Evolutionary conservation across 2,888 invertebrate genomes (phyloP), one percentile per base, ranked within the genome.

Genomic region (Polydesmus complanatus): DNA sequence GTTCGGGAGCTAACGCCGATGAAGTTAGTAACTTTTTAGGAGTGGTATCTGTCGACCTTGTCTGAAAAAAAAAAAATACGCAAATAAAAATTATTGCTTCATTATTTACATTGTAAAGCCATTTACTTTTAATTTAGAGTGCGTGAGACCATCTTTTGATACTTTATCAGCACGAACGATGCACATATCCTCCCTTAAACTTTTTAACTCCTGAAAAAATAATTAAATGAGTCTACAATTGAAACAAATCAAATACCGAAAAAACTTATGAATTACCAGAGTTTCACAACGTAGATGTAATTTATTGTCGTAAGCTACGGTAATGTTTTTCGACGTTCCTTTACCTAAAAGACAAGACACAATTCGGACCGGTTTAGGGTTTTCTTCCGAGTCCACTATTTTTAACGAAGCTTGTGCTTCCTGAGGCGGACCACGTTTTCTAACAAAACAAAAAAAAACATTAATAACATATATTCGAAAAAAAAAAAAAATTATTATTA

Each of bases 191-290:
- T 53, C 22, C 23, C 56, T 47, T 14, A 60, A 18, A 23, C 52
- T 51, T 27, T 68, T 66, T 3, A 69, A 71, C 66, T 74, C 74
- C 51, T 78, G 73, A 26, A 75, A 72, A 61, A 79, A 37, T 37
- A 37, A 37, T 37, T 37, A 37, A 37, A 5, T 8, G 37, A 37
- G 14, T 8, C 5, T 8, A 37, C 5, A 37, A 37, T 37, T 37
- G 14, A 37, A 5, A 37, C 5, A 37, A 37, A 8, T 14, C 37
- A 8, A 8, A 8, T 37, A 8, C 14, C 5, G 14, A 37, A 37
- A 37, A 37, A 37, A 37, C 14, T 37, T 5, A 37, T 8, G 37
- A 8, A 37, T 37, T 14, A 37, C 37, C 37, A 37, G 8, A 8
- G 5, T 37, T 14, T 37, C 37, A 37, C 37, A 37, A 14, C 37